A percentile compares a stretch with the other conserved stretches of the same genome.
Evolutionary conservation across 1,140 invertebrate species (phyloP).

Genomic region (Delia radicum): DNA sequence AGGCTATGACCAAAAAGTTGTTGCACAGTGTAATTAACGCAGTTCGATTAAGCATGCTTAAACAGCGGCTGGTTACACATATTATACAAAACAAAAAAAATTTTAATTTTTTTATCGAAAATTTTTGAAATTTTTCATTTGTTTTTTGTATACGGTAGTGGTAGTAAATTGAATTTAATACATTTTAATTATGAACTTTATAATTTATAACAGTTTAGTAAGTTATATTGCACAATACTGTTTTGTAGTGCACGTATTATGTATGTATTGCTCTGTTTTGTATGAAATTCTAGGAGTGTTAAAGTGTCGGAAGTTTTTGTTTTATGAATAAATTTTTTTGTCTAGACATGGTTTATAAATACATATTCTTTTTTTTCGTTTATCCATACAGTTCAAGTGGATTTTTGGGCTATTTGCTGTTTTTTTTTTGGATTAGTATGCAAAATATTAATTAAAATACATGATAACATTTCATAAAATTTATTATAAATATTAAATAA

Average conservation of each 20-base stretch:
- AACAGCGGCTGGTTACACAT: no score
- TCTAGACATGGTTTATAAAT: constrained; percentile 15
- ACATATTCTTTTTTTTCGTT: no score
- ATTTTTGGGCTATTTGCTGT: background rate
- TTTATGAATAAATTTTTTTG: background rate
- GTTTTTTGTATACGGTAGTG: background rate
- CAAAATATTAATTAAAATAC: constrained; percentile 2
- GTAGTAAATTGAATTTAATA: constrained; percentile 19
- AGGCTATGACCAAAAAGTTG: no score
- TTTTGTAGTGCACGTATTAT: background rate
- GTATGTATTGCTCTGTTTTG: background rate
- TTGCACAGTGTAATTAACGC: no score
- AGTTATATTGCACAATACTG: background rate
- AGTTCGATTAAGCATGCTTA: no score
- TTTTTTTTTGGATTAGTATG: background rate
- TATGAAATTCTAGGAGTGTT: background rate
- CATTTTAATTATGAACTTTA: constrained; percentile 24
- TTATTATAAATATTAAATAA: no score
- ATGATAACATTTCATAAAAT: no score
- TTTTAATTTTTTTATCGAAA: no score
- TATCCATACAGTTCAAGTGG: background rate
- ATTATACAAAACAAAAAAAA: no score
- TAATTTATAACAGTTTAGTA: constrained; percentile 6
- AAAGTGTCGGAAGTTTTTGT: background rate
- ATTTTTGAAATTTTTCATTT: no score